A percentile compares a stretch with the other conserved stretches of the same genome.
These are phyloP conservation scores for Grapholita molesta DNA, from an alignment of 1,140 invertebrate genomes.

Conservation along the genomic window DNA sequence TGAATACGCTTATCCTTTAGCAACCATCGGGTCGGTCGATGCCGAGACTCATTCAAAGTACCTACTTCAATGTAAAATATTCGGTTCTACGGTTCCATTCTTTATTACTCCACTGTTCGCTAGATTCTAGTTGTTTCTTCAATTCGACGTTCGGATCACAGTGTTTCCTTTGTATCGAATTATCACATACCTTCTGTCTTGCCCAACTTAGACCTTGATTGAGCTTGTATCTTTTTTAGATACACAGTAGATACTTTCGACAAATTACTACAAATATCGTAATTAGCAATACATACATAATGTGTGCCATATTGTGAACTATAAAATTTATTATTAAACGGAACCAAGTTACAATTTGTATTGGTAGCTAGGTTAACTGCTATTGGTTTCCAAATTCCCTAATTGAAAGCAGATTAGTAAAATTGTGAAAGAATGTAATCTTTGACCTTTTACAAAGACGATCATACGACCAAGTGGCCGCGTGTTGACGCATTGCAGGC, in stretches of 20 bases:
- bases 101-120: neutral
- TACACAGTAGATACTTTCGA: too few species aligned
- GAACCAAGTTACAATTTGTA: too few species aligned
- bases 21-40: neutral
- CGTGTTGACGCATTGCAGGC: neutral
- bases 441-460: conserved; percentile 7
- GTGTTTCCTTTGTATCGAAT: neutral
- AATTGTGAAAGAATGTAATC: neutral
- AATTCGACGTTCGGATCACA: neutral
- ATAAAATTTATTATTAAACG: too few species aligned
- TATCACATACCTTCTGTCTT: conserved; percentile 6
- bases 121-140: neutral
- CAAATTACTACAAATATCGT: too few species aligned
- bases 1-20: conserved; percentile 11
- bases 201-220: neutral
- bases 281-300: too few species aligned
- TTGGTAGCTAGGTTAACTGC: neutral
- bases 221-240: neutral
- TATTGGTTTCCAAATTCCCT: neutral
- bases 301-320: too few species aligned
- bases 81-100: conserved; percentile 20
- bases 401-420: neutral
- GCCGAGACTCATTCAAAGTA: conserved; percentile 14
- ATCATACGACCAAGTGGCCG: neutral
- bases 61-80: conserved; percentile 34